Evolutionary conservation across 2,113 vertebrate genomes (phyloP).

Genomic region (Cyphomyrus plagiostoma): DNA sequence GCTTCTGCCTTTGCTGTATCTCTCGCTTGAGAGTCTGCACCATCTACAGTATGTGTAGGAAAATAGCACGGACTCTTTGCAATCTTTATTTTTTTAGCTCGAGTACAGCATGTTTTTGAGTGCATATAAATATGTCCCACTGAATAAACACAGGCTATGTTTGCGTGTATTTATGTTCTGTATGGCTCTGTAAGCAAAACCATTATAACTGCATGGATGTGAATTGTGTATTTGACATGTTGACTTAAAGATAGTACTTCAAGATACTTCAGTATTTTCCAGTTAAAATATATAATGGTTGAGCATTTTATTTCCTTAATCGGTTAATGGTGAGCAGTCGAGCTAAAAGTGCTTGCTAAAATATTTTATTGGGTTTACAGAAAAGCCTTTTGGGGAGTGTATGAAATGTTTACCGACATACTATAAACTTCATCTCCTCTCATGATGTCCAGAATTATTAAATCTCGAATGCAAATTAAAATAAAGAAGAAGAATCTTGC

Average conservation of each 20-base stretch:
- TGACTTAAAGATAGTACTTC: not conserved
- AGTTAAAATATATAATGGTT: not conserved
- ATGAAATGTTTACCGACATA: constrained; percentile 18
- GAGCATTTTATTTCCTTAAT: not conserved
- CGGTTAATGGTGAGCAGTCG: not conserved
- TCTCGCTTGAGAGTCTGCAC: not conserved
- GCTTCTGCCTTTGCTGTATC: not conserved
- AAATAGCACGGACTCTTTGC: constrained; percentile 15
- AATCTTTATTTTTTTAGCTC: constrained; percentile 8
- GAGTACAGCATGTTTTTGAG: not conserved
- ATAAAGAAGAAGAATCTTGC: not conserved
- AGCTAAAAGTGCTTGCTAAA: constrained; percentile 23
- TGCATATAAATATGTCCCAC: not conserved
- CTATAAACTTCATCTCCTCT: constrained; percentile 18
- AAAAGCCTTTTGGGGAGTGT: constrained; percentile 1
- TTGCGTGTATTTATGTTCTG: not conserved
- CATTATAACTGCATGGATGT: not conserved
- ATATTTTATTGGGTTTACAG: not conserved
- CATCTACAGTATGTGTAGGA: not conserved
- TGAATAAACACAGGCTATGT: not conserved
- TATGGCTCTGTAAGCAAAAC: not conserved
- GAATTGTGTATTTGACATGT: not conserved
- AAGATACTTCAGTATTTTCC: not conserved
- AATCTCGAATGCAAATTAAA: not conserved
- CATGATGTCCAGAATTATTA: constrained; percentile 5